phyloP scores from a whole-genome alignment of 2,113 vertebrate species.

The Upupa epops region DNA sequence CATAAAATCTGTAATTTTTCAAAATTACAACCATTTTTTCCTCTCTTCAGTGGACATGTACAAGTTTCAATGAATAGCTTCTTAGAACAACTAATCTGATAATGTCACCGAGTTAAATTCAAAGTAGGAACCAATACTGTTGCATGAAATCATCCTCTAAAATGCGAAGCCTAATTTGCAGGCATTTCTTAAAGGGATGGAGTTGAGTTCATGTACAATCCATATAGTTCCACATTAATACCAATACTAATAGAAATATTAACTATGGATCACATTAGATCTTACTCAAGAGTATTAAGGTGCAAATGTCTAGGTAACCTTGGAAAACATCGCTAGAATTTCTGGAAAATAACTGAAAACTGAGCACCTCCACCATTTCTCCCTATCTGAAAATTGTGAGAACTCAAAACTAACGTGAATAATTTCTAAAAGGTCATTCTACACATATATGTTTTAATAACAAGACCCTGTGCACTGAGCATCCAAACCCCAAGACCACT shows the following conservation, averaged over 20 bases:
- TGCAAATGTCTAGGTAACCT: not conserved
- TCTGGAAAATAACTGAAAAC: not conserved
- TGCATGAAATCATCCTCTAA: not conserved
- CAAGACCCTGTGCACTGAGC: not conserved
- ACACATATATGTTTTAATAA: not conserved
- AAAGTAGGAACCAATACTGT: not conserved
- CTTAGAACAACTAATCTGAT: not conserved
- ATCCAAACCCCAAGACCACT: not conserved
- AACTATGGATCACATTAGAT: not conserved
- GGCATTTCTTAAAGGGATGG: not conserved
- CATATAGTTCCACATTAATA: accelerated
- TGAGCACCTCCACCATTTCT: not conserved
- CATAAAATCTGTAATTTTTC: not conserved
- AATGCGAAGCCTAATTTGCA: not conserved
- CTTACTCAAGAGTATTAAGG: not conserved
- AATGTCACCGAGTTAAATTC: not conserved
- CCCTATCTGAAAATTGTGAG: not conserved
- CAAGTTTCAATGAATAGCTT: not conserved
- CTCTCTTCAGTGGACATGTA: not conserved
- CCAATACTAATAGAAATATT: not conserved
- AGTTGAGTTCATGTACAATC: not conserved
- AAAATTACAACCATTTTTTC: not conserved
- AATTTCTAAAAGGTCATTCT: not conserved
- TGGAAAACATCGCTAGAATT: not conserved
- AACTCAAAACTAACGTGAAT: not conserved